phyloP scores from a whole-genome alignment of 2,113 vertebrate species.

The Otolemur garnettii region DNA sequence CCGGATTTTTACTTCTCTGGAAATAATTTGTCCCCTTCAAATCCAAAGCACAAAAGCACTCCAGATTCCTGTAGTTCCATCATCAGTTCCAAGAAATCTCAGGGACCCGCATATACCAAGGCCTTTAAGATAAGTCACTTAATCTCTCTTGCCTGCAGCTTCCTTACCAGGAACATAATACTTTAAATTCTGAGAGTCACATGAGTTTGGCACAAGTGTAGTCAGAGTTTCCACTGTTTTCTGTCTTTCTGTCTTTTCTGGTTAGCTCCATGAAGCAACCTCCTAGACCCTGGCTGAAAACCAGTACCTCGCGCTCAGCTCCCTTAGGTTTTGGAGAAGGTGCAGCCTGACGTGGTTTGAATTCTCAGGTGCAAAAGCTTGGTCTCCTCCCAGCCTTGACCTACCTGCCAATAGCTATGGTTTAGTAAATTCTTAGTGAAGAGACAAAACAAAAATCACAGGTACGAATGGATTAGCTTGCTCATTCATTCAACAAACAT shows the following conservation, averaged over 20 bases:
- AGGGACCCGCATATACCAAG: background rate
- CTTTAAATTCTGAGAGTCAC: constrained; percentile 58
- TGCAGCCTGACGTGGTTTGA: background rate
- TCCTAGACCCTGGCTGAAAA: background rate
- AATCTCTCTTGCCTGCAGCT: constrained; percentile 40
- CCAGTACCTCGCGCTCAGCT: background rate
- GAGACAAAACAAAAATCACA: constrained; percentile 49
- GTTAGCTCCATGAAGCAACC: background rate
- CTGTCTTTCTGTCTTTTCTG: background rate
- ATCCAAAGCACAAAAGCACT: constrained; percentile 24
- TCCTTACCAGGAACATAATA: constrained; percentile 52
- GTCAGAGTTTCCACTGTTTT: constrained; percentile 43
- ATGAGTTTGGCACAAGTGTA: background rate
- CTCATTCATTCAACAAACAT: constrained; percentile 23
- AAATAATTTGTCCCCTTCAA: constrained; percentile 40
- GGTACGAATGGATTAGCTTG: constrained; percentile 30
- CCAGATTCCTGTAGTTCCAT: background rate
- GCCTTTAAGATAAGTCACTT: constrained; percentile 1
- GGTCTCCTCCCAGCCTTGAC: background rate
- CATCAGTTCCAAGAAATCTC: constrained; percentile 58
- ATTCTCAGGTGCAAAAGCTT: background rate
- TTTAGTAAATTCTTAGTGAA: constrained; percentile 55
- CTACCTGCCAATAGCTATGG: background rate
- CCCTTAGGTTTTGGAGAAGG: background rate
- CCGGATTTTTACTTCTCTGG: background rate